Evolutionary conservation across 2,888 invertebrate species (phyloP).

Genomic region (Creontiades dilutus): DNA sequence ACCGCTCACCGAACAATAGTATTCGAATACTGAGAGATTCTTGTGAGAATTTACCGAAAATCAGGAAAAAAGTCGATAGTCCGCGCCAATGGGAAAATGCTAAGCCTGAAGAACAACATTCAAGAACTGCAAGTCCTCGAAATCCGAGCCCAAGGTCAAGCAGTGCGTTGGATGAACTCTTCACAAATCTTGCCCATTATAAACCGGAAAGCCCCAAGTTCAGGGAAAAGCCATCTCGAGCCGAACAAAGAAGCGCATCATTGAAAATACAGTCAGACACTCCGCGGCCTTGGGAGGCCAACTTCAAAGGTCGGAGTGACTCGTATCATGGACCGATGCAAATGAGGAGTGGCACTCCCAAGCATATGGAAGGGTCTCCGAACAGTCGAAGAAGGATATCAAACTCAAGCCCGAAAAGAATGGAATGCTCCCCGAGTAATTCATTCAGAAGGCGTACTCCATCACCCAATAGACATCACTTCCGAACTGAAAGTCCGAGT

Average conservation of each 20-base stretch:
- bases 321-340: slow-evolving; percentile 66
- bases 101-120: slow-evolving; percentile 41
- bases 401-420: slow-evolving; percentile 58
- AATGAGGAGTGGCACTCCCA: slow-evolving; percentile 56
- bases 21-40: slow-evolving; percentile 61
- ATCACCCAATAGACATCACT: slow-evolving; percentile 52
- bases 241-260: slow-evolving; percentile 60
- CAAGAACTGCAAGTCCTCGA: slow-evolving; percentile 52
- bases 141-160: slow-evolving; percentile 37
- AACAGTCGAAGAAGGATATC: slow-evolving; percentile 60
- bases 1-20: slow-evolving; percentile 47
- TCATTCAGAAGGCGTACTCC: slow-evolving; percentile 65
- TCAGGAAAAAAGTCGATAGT: slow-evolving; percentile 61
- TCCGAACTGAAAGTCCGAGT: slow-evolving; percentile 59
- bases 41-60: slow-evolving; percentile 68
- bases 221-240: slow-evolving; percentile 55
- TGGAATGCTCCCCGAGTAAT: slow-evolving; percentile 62
- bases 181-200: slow-evolving; percentile 49
- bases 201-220: slow-evolving; percentile 61
- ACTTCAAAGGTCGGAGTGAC: slow-evolving; percentile 66
- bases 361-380: slow-evolving; percentile 63
- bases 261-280: slow-evolving; percentile 69
- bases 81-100: slow-evolving; percentile 49
- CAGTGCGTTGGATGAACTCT: slow-evolving; percentile 58
- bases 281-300: slow-evolving; percentile 64